These are phyloP conservation scores for Ictalurus punctatus DNA, from an alignment of 2,113 vertebrate genomes.

Conservation along the genomic window DNA sequence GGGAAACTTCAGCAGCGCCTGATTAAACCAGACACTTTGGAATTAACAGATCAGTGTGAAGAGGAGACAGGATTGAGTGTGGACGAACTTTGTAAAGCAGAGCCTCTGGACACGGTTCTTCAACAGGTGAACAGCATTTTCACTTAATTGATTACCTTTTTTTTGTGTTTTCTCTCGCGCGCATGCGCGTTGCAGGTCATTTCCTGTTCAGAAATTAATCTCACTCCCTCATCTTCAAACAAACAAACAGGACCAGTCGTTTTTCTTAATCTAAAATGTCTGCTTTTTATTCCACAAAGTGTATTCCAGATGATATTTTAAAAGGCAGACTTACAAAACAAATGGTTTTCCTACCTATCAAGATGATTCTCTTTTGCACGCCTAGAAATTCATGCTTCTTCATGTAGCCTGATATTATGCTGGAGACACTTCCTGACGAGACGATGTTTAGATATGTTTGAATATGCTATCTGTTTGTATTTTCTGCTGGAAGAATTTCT, in stretches of 20 bases:
- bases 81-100: slow-evolving; percentile 83
- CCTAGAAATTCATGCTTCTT: not conserved
- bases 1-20: slow-evolving; percentile 88
- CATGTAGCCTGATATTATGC: not conserved
- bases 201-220: not conserved
- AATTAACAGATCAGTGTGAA: slow-evolving; percentile 84
- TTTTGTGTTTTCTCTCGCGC: not conserved
- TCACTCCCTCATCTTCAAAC: not conserved
- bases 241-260: not conserved
- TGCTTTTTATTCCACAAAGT: not conserved
- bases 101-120: slow-evolving; percentile 86
- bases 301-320: not conserved
- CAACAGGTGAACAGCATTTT: slow-evolving; percentile 82
- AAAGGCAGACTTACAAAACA: not conserved
- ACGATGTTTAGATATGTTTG: no score
- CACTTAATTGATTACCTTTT: not conserved
- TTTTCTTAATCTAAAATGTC: not conserved
- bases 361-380: no score
- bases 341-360: not conserved
- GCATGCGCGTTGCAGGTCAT: not conserved
- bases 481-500: not conserved
- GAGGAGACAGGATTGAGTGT: slow-evolving; percentile 84
- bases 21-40: slow-evolving; percentile 86
- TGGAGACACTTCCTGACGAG: not conserved
- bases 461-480: not conserved